Evolutionary conservation across 2,888 invertebrate species (phyloP), one percentile per base, ranked within the genome.

Genomic region (Leptinotarsa juncta): DNA sequence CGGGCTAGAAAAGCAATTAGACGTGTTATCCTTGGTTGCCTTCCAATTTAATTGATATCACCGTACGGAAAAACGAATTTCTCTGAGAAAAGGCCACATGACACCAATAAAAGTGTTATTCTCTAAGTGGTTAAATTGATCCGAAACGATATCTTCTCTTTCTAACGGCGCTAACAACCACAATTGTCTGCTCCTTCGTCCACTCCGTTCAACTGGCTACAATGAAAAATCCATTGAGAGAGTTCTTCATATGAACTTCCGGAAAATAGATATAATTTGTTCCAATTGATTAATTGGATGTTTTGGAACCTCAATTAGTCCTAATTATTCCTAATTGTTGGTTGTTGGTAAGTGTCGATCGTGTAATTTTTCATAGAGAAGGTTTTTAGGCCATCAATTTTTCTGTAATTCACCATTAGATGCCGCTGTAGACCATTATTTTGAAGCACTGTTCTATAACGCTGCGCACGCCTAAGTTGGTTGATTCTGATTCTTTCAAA

Each of bases 51-150:
- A 69, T 69, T 57, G 69, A 69, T 60, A 57, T 57, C 57, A 57
- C 16, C 3, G 57, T 20, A 48, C 20, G 57, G 20, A 57, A 57
- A 32, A 57, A 42, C 42, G 50, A 53, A 20, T 50, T 32, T 50
- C 67, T 57, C 53, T 53, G 26, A 26, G 50, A 53, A 67, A 51
- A 26, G 67, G 53, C 67, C 67, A 67, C 67, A 51, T 51, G 67
- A 50, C 65, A 68, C 66, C 71, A 60, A 60, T 75, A 66, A 69
- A 69, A 71, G 71, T 65, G 69, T 75, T 75, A 75, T 75, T 75
- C 66, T 20, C 66, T 69, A 75, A 75, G 71, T 75, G 75, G 75
- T 72, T 68, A 49, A 75, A 75, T 75, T 69, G 75, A 71, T 72
- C 71, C 51, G 32, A 5, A 72, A 69, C 71, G 69, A 49, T 53